Evolutionary conservation across 2,113 vertebrate species (phyloP), one percentile per base, ranked within the genome.

Genomic region (Cyanistes caeruleus): DNA sequence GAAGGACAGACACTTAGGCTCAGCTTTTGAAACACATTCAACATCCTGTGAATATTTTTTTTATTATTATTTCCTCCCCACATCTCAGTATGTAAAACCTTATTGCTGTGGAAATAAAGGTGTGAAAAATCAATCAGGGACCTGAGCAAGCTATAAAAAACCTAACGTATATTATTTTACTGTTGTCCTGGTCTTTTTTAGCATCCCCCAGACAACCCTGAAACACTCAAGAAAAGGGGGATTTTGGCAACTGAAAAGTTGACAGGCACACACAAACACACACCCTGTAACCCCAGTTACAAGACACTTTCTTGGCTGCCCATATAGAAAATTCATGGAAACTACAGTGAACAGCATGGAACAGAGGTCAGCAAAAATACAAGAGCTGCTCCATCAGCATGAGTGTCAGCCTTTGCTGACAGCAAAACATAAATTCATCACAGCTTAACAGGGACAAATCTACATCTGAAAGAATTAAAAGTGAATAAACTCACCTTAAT

Each of bases 61-160:
- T 58, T 35, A n/a, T n/a, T 35, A 63, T 27, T 6, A 20, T 55
- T 86, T 52, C 63, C 18, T 93, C 87, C 39, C 91, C 30, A 17
- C 78, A 84, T 75, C 46, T 93, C 90, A 83, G 86, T 90, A 95
- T 48, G 90, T 78, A 94, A 95, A 96, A 93, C 44, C 70, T 82
- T 77, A 96, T 25, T 93, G 90, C 92, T 84, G 86, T 68, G 70
- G 90, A 95, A 96, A 96, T 90, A 96, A 86, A 96, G 3, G 75
- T 95, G 95, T 94, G 84, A 96, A 92, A 96, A 96, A 92, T 87
- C 92, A 96, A 97, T 93, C 70, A 55, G 55, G 52, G 67, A 90
- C 78, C 76, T 95, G 64, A 56, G 55, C 76, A 92, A 92, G 90
- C 84, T 80, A 77, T 92, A 83, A 95, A 97, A 96, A 95, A 37